phyloP scores from a whole-genome alignment of 1,140 invertebrate species.

The Acromyrmex charruanus region DNA sequence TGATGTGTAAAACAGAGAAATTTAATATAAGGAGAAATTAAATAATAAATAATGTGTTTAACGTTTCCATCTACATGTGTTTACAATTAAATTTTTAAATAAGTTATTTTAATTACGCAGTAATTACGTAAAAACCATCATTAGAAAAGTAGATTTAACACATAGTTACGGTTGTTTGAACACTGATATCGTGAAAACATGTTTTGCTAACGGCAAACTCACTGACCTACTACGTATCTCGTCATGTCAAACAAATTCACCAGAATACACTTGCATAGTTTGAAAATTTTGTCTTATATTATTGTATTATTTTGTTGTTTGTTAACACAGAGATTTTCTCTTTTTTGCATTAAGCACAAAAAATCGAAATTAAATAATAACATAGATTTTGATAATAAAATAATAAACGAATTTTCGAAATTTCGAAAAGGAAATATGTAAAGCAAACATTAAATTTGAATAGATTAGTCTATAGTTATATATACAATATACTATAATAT shows the following conservation, averaged over 20 bases:
- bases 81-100: neutral
- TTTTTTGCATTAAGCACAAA: neutral
- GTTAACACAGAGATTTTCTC: neutral
- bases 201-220: conserved; percentile 80
- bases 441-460: neutral
- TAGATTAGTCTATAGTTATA: neutral
- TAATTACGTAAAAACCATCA: neutral
- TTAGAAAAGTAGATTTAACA: conserved; percentile 21
- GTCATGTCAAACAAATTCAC: conserved; percentile 25
- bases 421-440: neutral
- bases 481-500: neutral
- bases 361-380: neutral
- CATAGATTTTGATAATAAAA: neutral
- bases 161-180: conserved; percentile 44
- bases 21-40: neutral
- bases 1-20: neutral
- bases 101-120: conserved; percentile 11
- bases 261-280: neutral
- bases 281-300: neutral
- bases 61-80: neutral
- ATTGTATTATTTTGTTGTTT: neutral
- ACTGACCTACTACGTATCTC: conserved; percentile 78
- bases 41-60: conserved; percentile 23
- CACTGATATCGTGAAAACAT: conserved; percentile 69
- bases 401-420: neutral